Evolutionary conservation across 2,113 vertebrate species (phyloP).

Genomic region (Solenodon paradoxus): DNA sequence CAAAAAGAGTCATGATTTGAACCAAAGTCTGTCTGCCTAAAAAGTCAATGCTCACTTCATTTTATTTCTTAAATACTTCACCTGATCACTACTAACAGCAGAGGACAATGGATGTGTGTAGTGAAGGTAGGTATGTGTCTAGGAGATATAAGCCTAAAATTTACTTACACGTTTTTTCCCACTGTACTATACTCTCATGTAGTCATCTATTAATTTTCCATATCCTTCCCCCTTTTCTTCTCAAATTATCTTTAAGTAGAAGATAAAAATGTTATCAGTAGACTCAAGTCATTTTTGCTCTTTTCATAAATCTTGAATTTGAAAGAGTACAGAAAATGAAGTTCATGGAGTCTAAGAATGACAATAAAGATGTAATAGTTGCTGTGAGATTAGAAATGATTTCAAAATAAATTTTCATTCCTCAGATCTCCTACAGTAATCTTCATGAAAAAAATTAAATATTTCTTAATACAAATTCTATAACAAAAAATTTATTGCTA

Average conservation of each 20-base stretch:
- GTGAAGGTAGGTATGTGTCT: not conserved
- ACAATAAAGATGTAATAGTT: not conserved
- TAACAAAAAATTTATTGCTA: not conserved
- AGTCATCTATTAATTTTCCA: not conserved
- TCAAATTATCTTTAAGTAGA: not conserved
- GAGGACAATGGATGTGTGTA: not conserved
- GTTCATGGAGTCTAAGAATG: not conserved
- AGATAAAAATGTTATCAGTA: not conserved
- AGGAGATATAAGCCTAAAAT: not conserved
- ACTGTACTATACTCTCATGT: not conserved
- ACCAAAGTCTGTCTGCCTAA: not conserved
- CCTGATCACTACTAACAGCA: not conserved
- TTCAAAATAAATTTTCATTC: not conserved
- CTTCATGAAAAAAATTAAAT: not conserved
- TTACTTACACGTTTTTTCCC: not conserved
- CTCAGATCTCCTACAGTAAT: not conserved
- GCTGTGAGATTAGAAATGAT: not conserved
- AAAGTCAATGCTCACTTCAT: not conserved
- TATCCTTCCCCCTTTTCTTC: not conserved
- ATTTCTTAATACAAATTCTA: not conserved
- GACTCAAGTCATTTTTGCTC: not conserved
- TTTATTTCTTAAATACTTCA: not conserved
- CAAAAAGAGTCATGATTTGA: not conserved
- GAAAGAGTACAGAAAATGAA: not conserved
- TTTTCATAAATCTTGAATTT: not conserved